Conservation (phyloP, 1,140 invertebrate species). For the Zaprionus tsacasi region DNA sequence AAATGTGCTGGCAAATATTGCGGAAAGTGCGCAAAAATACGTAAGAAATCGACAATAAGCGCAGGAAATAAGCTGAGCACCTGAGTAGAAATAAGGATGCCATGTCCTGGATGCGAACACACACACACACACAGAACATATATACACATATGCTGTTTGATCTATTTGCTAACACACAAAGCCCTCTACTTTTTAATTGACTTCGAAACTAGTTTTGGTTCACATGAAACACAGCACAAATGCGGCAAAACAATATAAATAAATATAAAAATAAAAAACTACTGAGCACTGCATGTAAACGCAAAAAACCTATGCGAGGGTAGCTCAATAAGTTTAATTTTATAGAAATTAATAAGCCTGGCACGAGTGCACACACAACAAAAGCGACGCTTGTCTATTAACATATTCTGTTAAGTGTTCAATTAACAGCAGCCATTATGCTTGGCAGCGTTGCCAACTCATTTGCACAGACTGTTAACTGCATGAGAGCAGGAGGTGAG, state of each 20-base stretch:
- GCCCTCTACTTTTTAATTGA: slow-evolving; percentile 67
- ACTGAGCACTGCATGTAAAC: not conserved
- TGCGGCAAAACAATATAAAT: slow-evolving; percentile 14
- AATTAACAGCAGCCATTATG: no score
- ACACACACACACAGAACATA: not conserved
- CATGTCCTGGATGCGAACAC: slow-evolving; percentile 8
- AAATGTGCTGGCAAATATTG: slow-evolving; percentile 70
- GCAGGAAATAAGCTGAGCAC: slow-evolving; percentile 69
- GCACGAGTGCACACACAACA: no score
- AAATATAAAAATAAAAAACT: slow-evolving; percentile 36
- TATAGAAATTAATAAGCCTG: no score
- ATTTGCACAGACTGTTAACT: no score
- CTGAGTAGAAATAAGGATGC: slow-evolving; percentile 39
- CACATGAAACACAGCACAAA: slow-evolving; percentile 34
- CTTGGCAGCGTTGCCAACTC: no score
- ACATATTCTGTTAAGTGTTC: no score
- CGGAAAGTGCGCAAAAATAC: slow-evolving; percentile 74
- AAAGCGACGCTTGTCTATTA: no score
- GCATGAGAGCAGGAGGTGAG: no score
- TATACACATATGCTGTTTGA: slow-evolving; percentile 17
- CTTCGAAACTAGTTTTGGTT: slow-evolving; percentile 71
- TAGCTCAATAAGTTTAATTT: not conserved
- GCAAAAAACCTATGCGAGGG: not conserved
- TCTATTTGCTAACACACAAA: slow-evolving; percentile 23
- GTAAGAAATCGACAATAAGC: slow-evolving; percentile 78